A percentile compares a stretch with the other conserved stretches of the same genome.
These are phyloP conservation scores for Prietella phreatophila DNA, from an alignment of 2,113 vertebrate genomes.

Conservation along the genomic window DNA sequence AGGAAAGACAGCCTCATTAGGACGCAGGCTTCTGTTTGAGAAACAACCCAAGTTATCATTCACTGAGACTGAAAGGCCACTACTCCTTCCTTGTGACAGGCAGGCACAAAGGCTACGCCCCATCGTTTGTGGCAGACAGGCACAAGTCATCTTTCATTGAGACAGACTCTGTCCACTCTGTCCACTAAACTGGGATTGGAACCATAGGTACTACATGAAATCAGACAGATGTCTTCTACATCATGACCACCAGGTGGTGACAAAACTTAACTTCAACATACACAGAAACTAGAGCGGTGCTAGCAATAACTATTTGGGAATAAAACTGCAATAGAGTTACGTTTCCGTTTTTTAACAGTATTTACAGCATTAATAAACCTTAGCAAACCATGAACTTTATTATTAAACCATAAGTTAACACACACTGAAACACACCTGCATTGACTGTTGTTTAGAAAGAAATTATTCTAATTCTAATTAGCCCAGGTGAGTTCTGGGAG, in stretches of 20 bases:
- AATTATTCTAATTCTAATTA: background rate
- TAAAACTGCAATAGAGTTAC: background rate
- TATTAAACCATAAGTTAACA: background rate
- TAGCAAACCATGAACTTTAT: background rate
- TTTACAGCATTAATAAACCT: background rate
- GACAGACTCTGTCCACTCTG: background rate
- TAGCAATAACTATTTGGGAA: background rate
- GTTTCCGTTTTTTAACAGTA: background rate
- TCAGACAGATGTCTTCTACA: background rate
- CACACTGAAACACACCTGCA: background rate
- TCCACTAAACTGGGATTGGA: background rate
- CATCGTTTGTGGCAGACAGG: background rate
- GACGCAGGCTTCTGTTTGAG: no score
- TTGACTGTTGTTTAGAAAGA: no score
- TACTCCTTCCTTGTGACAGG: background rate
- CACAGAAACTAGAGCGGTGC: background rate
- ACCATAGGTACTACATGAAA: background rate
- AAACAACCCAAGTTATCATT: no score
- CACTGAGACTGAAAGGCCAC: background rate
- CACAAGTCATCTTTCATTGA: background rate
- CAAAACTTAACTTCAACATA: background rate
- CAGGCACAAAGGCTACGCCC: background rate
- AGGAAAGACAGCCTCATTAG: no score
- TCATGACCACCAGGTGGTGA: slow-evolving; percentile 32
- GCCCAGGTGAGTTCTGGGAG: no score